These are phyloP conservation scores for Patella caerulea DNA, from an alignment of 2,888 invertebrate genomes.

Conservation along the genomic window DNA sequence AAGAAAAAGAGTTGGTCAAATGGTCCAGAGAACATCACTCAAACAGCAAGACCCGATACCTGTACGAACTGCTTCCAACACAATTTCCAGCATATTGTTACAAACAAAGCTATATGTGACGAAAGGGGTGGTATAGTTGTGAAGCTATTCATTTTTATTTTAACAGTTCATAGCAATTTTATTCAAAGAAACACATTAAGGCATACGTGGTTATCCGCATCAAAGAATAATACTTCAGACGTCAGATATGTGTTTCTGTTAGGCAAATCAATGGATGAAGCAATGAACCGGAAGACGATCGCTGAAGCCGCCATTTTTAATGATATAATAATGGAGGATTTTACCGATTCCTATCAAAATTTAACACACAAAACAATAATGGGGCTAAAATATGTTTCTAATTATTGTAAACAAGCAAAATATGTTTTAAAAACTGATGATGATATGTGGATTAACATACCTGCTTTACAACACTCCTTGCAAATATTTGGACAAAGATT, in stretches of 20 bases:
- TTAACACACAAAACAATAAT: conserved; percentile 44
- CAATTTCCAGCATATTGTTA: neutral
- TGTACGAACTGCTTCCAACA: conserved; percentile 12
- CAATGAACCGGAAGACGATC: neutral
- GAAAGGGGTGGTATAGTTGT: neutral
- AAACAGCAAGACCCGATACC: neutral
- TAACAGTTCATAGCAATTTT: neutral
- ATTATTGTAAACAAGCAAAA: conserved; percentile 28
- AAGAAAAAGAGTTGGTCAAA: too few relatives aligned
- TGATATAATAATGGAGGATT: conserved; percentile 40
- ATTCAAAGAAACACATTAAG: conserved; percentile 32
- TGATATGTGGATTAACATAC: conserved; percentile 52
- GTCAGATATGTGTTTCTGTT: conserved; percentile 41
- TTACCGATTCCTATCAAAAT: conserved; percentile 40
- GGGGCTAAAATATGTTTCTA: conserved; percentile 35
- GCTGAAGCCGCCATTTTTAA: conserved; percentile 22
- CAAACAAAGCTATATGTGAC: conserved; percentile 2
- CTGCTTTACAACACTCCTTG: conserved; percentile 21
- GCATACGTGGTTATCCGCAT: conserved; percentile 36
- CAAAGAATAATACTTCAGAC: conserved; percentile 31
- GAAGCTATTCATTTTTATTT: conserved; percentile 18
- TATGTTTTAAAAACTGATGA: conserved; percentile 53
- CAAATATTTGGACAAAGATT: conserved; percentile 12
- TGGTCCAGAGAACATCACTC: too few relatives aligned
- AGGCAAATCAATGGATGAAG: conserved; percentile 16